Evolutionary conservation across 2,113 vertebrate genomes (phyloP).

Genomic region (Ailuropoda melanoleuca): DNA sequence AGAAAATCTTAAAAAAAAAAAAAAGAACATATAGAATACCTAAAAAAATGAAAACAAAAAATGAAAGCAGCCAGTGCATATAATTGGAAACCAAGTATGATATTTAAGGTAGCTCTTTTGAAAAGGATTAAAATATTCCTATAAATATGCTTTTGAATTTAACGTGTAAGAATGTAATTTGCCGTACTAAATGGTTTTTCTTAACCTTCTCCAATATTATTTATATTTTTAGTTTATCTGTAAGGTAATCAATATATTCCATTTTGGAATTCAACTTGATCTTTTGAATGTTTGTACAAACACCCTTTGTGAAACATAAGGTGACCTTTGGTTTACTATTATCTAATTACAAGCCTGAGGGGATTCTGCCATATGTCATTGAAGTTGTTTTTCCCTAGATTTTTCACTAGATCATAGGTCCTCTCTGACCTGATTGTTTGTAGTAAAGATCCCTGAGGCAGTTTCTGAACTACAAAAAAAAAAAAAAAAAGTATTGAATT

Average conservation of each 20-base stretch:
- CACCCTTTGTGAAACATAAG: neutral
- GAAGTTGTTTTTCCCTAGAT: neutral
- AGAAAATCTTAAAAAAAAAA: slow-evolving; percentile 30
- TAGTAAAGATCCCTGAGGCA: neutral
- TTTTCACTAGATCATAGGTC: neutral
- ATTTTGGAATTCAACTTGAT: neutral
- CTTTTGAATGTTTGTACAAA: neutral
- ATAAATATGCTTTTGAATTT: slow-evolving; percentile 8
- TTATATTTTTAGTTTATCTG: neutral
- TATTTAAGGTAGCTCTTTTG: neutral
- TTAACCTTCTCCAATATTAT: neutral
- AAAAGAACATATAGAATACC: neutral
- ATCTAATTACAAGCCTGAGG: neutral
- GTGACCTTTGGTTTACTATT: neutral
- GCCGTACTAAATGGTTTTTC: neutral
- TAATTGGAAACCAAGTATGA: slow-evolving; percentile 40
- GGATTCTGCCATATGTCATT: neutral
- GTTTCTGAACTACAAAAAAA: neutral
- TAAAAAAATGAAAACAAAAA: neutral
- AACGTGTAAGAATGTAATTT: slow-evolving; percentile 12
- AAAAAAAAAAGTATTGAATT: neutral
- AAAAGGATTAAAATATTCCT: neutral
- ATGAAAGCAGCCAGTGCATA: neutral
- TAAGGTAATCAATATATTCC: neutral
- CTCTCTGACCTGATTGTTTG: neutral